Percentiles rank a stretch among this genome's conserved stretches.
These are phyloP conservation scores for Cariama cristata DNA, from an alignment of 2,113 vertebrate genomes.

Conservation along the genomic window DNA sequence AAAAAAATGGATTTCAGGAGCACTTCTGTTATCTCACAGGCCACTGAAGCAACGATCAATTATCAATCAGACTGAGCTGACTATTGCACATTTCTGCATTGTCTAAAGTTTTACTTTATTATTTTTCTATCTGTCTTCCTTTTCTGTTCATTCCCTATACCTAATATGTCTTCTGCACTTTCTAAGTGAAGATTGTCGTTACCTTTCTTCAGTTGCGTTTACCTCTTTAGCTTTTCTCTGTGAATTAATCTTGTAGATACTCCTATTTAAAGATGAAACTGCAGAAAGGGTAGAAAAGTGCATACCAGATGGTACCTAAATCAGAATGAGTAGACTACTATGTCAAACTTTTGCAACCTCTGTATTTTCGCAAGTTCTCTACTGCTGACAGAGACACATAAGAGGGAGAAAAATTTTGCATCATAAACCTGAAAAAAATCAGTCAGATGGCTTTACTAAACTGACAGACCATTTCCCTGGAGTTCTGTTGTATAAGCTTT, in stretches of 20 bases:
- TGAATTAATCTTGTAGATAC: not conserved
- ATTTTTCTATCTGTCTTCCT: not conserved
- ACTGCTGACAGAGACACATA: not conserved
- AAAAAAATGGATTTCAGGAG: not conserved
- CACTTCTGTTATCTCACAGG: not conserved
- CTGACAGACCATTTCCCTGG: conserved; percentile 63
- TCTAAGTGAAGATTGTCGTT: not conserved
- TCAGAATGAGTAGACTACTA: not conserved
- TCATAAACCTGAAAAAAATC: not conserved
- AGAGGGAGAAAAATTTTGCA: not conserved
- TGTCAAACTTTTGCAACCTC: not conserved
- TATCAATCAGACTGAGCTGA: not conserved
- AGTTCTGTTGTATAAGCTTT: conserved; percentile 67
- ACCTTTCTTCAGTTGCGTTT: not conserved
- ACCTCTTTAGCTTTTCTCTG: not conserved
- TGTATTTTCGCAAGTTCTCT: not conserved
- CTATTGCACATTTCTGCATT: not conserved
- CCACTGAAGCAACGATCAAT: not conserved
- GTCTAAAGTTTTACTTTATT: not conserved
- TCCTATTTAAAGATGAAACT: not conserved
- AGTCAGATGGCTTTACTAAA: conserved; percentile 58
- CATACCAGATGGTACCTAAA: not conserved
- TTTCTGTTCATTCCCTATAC: not conserved
- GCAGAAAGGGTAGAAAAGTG: not conserved
- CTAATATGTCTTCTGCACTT: not conserved